Evolutionary conservation across 1,140 invertebrate species (phyloP).

Genomic region (Pomphorhynchus laevis): DNA sequence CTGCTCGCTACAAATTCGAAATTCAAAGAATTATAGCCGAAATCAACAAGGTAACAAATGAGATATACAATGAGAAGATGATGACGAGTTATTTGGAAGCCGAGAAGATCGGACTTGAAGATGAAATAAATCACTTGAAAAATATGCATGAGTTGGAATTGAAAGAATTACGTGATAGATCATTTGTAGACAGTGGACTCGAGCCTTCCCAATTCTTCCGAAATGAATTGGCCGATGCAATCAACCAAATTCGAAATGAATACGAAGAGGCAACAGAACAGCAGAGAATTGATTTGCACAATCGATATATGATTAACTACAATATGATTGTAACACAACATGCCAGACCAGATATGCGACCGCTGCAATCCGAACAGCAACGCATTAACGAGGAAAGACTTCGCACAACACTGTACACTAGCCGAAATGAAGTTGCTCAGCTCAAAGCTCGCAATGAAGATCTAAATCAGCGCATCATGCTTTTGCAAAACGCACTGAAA

Average conservation of each 20-base stretch:
- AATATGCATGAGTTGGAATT: background rate
- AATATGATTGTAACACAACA: background rate
- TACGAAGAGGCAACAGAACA: conserved; percentile 14
- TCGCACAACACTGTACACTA: background rate
- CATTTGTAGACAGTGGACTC: background rate
- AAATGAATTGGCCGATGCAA: conserved; percentile 22
- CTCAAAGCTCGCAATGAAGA: background rate
- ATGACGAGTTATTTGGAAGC: background rate
- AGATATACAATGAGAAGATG: background rate
- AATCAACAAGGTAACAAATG: background rate
- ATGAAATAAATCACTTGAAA: background rate
- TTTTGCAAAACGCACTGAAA: background rate
- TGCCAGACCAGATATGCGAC: background rate
- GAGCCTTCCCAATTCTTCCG: background rate
- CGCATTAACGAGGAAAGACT: background rate
- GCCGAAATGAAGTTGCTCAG: background rate
- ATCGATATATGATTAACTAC: background rate
- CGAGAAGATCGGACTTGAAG: background rate
- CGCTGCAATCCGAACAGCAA: background rate
- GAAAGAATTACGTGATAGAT: background rate
- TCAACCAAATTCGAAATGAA: conserved; percentile 23
- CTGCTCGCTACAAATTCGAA: background rate
- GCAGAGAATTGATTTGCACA: background rate
- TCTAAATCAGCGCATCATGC: background rate
- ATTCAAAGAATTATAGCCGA: background rate